Evolutionary conservation across 2,888 invertebrate genomes (phyloP), one percentile per base, ranked within the genome.

Genomic region (Catocala sponsa): DNA sequence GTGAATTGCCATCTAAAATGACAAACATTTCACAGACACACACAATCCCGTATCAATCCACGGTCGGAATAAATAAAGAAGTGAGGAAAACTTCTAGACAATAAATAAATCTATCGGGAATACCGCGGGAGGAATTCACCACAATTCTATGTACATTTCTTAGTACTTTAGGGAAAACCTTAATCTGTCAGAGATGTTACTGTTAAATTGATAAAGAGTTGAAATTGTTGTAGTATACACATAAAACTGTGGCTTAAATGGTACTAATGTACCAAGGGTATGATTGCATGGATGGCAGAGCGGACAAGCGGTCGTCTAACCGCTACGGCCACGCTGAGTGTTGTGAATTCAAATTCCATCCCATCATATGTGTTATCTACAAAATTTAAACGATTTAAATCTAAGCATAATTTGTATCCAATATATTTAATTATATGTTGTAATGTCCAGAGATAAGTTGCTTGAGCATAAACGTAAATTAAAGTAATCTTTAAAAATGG

Each of bases 71-170:
- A 42, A 52, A 59, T 47, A 59, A 59, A 59, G 25, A 46, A 52
- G 35, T n/a, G n/a, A 33, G 41, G 32, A 47, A 59, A 59, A 42
- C 52, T 47, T 58, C 1, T 47, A 59, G 38, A 59, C 32, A 41
- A 38, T 41, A 58, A 47, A 52, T 52, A 52, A 25, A 46, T 47
- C 58, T 38, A 12, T 11, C 10, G 58, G 58, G 58, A 59, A 42
- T 10, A 4, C 15, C 25, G 5, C 2, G 32, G 25, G 41, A 25
- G 11, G 25, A 47, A 47, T 47, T 59, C 10, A 33, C 12, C 47
- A 6, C 47, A 52, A 52, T 58, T 52, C 33, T 52, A n/a, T 52
- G 41, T 41, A 32, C 43, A 15, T 51, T 44, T 46, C n/a, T 38
- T 41, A 46, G 41, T 41, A 32, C 58, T 32, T 41, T 10, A 6